Percentiles rank a stretch among this genome's conserved stretches.
These are phyloP conservation scores for Eupithecia centaureata DNA, from an alignment of 2,888 invertebrate genomes.

Conservation along the genomic window DNA sequence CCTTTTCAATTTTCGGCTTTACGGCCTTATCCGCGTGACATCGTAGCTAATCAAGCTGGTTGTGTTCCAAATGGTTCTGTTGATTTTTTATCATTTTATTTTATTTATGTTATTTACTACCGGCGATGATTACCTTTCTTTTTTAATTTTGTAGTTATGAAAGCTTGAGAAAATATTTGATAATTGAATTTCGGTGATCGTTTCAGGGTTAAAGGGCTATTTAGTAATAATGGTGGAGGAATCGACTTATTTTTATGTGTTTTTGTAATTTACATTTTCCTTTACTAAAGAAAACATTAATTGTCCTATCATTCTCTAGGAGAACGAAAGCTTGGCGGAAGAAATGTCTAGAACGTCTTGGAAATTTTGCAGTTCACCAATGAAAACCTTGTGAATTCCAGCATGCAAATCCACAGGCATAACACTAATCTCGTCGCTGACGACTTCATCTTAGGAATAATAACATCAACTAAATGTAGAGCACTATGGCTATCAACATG, in stretches of 20 bases:
- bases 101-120: constrained; percentile 58
- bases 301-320: too few species aligned
- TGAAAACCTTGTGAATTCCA: not conserved
- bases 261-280: too few species aligned
- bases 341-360: not conserved
- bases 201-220: constrained; percentile 42
- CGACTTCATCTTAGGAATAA: constrained; percentile 61
- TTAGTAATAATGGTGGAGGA: not conserved
- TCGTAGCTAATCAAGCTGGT: constrained; percentile 78
- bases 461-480: constrained; percentile 41
- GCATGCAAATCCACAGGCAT: constrained; percentile 27
- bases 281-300: too few species aligned
- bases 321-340: too few species aligned
- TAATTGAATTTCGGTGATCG: constrained; percentile 67
- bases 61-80: constrained; percentile 61
- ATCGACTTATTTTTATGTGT: not conserved
- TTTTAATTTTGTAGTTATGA: constrained; percentile 65
- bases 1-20: constrained; percentile 83
- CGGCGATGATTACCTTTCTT: constrained; percentile 71
- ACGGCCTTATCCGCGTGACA: constrained; percentile 82
- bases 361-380: not conserved
- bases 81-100: constrained; percentile 50
- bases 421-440: constrained; percentile 48
- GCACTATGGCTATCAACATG: not conserved
- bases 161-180: constrained; percentile 58